Evolutionary conservation across 2,113 vertebrate genomes (phyloP), one percentile per base, ranked within the genome.

Genomic region (Indicator indicator): DNA sequence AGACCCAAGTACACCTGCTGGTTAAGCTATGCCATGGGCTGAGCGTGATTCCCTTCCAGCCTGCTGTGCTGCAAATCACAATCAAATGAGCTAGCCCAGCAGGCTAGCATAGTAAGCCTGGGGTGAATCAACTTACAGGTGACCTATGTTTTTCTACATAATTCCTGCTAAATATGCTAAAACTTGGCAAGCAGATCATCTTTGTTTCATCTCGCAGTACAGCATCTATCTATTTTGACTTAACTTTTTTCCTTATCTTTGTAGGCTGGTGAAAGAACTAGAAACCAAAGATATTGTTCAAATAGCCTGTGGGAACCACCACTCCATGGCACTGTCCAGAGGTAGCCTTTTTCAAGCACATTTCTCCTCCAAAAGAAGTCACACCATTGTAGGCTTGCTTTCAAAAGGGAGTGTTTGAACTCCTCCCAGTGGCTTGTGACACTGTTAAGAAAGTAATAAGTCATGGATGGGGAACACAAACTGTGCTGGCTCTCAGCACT

Each of bases 221-320:
- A 94, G 56, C 58, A 44, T 48, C n/a, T 50, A 48, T 50, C 62
- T 59, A 26, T 88, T 71, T 55, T 73, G 44, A 58, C 28, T 24
- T 50, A 9, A 8, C 21, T 36, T 55, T 70, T 52, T 32, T 3
- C 17, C 40, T 64, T 89, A 12, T 44, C 83, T 91, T 90, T 64
- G 16, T 38, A 98, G 98, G 33, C 42, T 89, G 13, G 40, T 97
- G 86, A 71, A 78, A 54, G 92, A 59, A 80, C 83, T 98, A 24
- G 21, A 28, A 52, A 74, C 20, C 55, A 86, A 12, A 16, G 8
- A n/a, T 3, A 95, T 98, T 54, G 80, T 96, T 74, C 98, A 98
- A 90, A 86, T 98, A 73, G 95, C 97, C 0, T 98, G 98, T 93
- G 98, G 98, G 46, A 97, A 97, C 75, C 82, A 94, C 54, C 98